Evolutionary conservation across 2,888 invertebrate species (phyloP), one percentile per base, ranked within the genome.

Genomic region (Mechanitis mazaeus): DNA sequence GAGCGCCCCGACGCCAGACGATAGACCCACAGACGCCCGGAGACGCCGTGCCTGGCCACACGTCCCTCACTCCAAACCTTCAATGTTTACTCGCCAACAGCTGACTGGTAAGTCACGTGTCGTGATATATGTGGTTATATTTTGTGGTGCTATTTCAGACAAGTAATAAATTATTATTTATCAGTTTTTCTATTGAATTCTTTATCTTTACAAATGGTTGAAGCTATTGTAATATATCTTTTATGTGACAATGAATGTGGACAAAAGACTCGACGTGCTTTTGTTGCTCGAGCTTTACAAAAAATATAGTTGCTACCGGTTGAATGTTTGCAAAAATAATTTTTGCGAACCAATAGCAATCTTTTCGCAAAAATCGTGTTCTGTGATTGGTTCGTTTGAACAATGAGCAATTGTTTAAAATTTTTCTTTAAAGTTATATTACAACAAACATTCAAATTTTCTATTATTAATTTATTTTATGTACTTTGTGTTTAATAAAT

Each of bases 71-170:
- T 72, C 80, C 80, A 83, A 82, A 78, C 82, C 83, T 78, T 80
- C 87, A 86, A 85, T 87, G 88, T 87, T 89, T 89, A 89, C 88
- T 81, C 81, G 80, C 83, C 84, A 86, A 87, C 90, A 90, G 90
- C 90, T 90, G 90, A 87, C 83, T 87, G 88, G 89, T 88, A 86
- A 89, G 89, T 88, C 89, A 88, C 89, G 88, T 88, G 88, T 75
- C 78, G 20, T 74, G 72, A 71, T 75, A 68, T 56, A 20, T 67
- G 64, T 62, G 35, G 35, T 6, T 35, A 6, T 35, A 6, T 35
- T 35, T 35, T 35, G 6, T 9, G 28, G 28, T 31, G 9, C 6
- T 6, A 20, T 50, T 11, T 7, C 7, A 11, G 31, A 59, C 59
- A 63, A 72, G 75, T 81, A 84, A 75, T 89, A 90, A 89, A 90